These are phyloP conservation scores for Pungitius pungitius DNA, from an alignment of 2,113 vertebrate genomes.

Conservation along the genomic window DNA sequence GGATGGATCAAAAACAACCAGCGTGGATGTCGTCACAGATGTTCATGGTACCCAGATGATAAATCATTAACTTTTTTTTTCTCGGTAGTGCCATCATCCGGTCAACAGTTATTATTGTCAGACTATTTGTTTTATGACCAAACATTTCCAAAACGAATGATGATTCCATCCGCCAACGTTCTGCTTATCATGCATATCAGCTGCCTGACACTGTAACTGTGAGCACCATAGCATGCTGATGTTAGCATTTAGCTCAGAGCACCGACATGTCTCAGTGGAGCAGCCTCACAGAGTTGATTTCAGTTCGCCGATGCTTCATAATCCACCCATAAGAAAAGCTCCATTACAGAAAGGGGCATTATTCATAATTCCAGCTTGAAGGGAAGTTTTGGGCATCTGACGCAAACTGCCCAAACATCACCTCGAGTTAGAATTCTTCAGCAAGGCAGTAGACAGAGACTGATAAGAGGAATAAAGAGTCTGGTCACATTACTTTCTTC, in stretches of 20 bases:
- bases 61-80: not conserved
- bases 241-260: not conserved
- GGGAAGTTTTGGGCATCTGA: constrained; percentile 7
- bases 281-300: not conserved
- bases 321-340: not conserved
- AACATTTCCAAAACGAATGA: not conserved
- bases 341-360: not conserved
- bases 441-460: constrained; percentile 13
- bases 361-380: not conserved
- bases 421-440: not conserved
- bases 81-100: not conserved
- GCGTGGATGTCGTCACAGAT: not conserved
- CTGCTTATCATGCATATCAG: not conserved
- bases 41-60: not conserved
- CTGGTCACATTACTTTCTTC: constrained; percentile 42
- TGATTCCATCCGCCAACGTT: not conserved
- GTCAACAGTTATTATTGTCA: not conserved
- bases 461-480: constrained; percentile 48
- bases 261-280: not conserved
- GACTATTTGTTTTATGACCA: not conserved
- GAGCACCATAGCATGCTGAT: not conserved
- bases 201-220: not conserved
- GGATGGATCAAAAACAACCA: not conserved
- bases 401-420: constrained; percentile 9
- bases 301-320: not conserved